A percentile compares a stretch with the other conserved stretches of the same genome.
Conservation (phyloP, 2,888 invertebrate species). For the Linyphia triangularis region DNA sequence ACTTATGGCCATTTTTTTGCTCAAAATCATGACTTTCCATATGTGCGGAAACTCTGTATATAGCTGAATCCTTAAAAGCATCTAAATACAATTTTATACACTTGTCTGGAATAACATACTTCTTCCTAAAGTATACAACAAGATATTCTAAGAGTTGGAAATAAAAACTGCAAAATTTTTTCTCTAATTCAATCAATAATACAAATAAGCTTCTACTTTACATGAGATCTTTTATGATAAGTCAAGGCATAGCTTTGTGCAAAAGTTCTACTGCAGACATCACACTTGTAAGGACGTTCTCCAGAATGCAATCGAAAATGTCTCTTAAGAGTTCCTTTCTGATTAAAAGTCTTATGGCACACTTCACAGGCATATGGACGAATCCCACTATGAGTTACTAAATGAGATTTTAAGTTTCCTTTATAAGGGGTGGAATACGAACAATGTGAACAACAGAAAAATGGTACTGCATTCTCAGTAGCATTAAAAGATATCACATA, state of each 20-base stretch:
- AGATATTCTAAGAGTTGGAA: too few relatives aligned
- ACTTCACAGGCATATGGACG: background rate
- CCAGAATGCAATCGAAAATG: slow-evolving; percentile 11
- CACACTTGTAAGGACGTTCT: slow-evolving; percentile 18
- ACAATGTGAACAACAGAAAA: background rate
- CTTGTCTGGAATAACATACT: too few relatives aligned
- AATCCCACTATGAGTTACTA: background rate
- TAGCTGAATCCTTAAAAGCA: too few relatives aligned
- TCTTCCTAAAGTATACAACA: too few relatives aligned
- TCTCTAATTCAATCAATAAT: too few relatives aligned
- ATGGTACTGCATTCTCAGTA: background rate
- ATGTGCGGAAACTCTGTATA: too few relatives aligned
- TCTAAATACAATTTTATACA: too few relatives aligned
- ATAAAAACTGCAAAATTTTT: too few relatives aligned
- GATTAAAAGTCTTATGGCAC: background rate
- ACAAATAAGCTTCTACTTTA: too few relatives aligned
- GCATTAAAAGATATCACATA: background rate
- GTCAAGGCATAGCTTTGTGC: background rate
- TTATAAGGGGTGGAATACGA: background rate
- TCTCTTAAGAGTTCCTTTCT: background rate
- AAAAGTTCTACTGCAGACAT: background rate
- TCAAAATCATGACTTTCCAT: too few relatives aligned
- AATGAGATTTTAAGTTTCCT: background rate
- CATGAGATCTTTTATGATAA: background rate
- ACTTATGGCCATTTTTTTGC: too few relatives aligned